Base-by-base conservation (phyloP, 2,888 invertebrate species). In the Cephus rjabovi region DNA sequence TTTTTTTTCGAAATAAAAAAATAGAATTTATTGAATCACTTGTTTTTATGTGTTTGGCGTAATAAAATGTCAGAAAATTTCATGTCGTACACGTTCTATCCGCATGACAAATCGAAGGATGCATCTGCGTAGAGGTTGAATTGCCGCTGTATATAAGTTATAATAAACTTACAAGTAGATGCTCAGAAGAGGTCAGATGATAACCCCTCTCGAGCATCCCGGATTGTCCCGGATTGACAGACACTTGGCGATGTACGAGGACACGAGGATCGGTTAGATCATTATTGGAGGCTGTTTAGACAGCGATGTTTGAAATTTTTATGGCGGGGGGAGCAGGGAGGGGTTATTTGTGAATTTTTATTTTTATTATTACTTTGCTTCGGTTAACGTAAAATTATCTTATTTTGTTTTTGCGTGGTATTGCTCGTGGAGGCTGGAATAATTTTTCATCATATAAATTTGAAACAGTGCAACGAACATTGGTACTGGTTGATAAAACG, bases 51-150 rank as follows among this genome's bases (percentile, higher is more conserved):
- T 9, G 71, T 31, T 31, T 11, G 71, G 12, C 71, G 9, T 33
- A 12, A 12, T 31, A 0, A 15, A 31, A 34, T 33, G 71, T 23
- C 23, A 31, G 71, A 31, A 31, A 31, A 31, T 33, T 71, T 71
- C 71, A 80, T 76, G 73, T 74, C 76, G 77, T 78, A 77, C 86
- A 86, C 86, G 84, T 83, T 83, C 81, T 74, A 74, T 74, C 34
- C 74, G 81, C 86, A 86, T 86, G 86, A 81, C 85, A 80, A 82
- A 84, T 82, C 82, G 79, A 84, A 82, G 84, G 83, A 79, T 83
- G 80, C 71, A 78, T 78, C 76, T 78, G 79, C 31, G 69, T 74
- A 77, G 34, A 77, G 69, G 70, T 75, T 76, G 71, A 31, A 31
- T 33, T 34, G 71, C 56, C 23, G 9, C 23, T 71, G 74, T 73